Evolutionary conservation across 2,113 vertebrate species (phyloP), one percentile per base, ranked within the genome.

Genomic region (Australoheros scitulus): DNA sequence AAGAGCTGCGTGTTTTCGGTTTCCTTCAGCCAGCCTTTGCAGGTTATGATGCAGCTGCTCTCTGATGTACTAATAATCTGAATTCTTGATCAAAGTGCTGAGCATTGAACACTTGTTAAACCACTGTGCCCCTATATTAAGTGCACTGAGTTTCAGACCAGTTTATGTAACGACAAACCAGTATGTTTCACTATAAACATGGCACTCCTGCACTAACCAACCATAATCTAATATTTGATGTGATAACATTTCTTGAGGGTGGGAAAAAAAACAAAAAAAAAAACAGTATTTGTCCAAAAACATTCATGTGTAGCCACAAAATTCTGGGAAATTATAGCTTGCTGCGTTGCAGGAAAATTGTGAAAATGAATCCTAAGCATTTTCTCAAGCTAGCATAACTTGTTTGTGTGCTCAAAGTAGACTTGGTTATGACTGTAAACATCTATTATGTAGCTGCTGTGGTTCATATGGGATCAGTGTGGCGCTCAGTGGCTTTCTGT

Each of bases 231-330:
- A 14, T 57, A 79, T 63, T 57, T 29, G 6, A 61, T 56, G 56
- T 29, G 1, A 24, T 57, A 77, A 36, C 7, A 36, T 36, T 36
- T 36, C 36, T 36, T 7, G 2, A 36, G 36, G 36, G 36, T 36
- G 36, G 36, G 36, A n/a, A n/a, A n/a, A n/a, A n/a, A n/a, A n/a
- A n/a, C n/a, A n/a, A n/a, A 7, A 5, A 34, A 34, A 34, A 78
- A 77, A 75, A 79, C 79, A 3, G 1, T 86, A 80, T 90, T 92
- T 92, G 65, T 80, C 84, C 79, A n/a, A 57, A 91, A 92, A 93
- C 88, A 91, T 26, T 77, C 11, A 3, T 20, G 5, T 55, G 15
- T 55, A 52, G 20, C 11, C 52, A 1, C 2, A 29, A 3, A 32
- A 47, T 76, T 89, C 83, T 59, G 1, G 43, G 77, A 76, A 89